Percentiles rank a stretch among this genome's conserved stretches.
phyloP scores from a whole-genome alignment of 2,113 vertebrate species.

The Pogonocichla stellata region DNA sequence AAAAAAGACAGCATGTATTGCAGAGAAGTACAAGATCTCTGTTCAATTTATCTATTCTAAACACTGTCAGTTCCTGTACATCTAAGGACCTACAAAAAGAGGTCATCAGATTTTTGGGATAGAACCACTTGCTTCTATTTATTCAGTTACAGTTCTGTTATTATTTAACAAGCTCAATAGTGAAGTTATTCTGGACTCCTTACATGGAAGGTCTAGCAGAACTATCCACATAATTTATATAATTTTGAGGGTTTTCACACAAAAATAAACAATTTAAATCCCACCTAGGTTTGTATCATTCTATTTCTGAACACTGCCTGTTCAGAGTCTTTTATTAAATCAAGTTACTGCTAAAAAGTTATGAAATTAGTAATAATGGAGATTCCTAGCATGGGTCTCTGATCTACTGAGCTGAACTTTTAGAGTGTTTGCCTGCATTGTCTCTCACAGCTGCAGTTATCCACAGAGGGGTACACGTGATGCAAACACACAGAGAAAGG shows the following conservation, averaged over 20 bases:
- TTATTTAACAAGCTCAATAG: not conserved
- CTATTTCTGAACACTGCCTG: not conserved
- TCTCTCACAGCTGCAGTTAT: not conserved
- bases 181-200: not conserved
- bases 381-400: not conserved
- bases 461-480: not conserved
- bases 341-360: not conserved
- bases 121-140: not conserved
- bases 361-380: not conserved
- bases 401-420: not conserved
- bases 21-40: not conserved
- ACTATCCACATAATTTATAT: not conserved
- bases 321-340: not conserved
- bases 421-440: not conserved
- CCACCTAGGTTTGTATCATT: not conserved
- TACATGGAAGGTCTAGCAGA: not conserved
- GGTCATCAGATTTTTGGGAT: not conserved
- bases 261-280: not conserved
- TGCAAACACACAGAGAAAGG: not conserved
- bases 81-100: not conserved
- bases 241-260: not conserved
- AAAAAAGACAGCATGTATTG: not conserved
- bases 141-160: not conserved
- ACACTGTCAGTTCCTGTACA: not conserved
- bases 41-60: not conserved